These are phyloP conservation scores for Chionis minor DNA, from an alignment of 2,113 vertebrate species.

Conservation along the genomic window DNA sequence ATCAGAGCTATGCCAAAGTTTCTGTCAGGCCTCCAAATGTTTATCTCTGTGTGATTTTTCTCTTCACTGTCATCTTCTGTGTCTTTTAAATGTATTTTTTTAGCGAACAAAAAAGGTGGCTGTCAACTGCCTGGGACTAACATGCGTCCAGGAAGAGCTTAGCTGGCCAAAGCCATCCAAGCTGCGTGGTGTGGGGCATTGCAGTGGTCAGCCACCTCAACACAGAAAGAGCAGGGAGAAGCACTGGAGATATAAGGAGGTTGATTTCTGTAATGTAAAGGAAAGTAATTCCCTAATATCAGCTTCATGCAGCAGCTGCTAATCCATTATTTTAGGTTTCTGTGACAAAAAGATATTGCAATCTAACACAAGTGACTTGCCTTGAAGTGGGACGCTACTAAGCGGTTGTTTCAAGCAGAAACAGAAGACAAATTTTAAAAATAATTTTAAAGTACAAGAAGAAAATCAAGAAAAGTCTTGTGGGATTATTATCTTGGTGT, in stretches of 20 bases:
- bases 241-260: not conserved
- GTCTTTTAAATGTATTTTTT: not conserved
- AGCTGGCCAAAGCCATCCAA: not conserved
- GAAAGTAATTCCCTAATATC: not conserved
- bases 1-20: not conserved
- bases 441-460: not conserved
- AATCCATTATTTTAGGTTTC: not conserved
- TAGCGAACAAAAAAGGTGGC: not conserved
- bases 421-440: not conserved
- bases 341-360: not conserved
- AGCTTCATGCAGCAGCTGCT: not conserved
- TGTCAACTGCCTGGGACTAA: not conserved
- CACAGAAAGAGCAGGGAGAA: not conserved
- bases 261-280: not conserved
- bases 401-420: not conserved
- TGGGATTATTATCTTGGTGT: constrained; percentile 44
- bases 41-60: not conserved
- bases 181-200: not conserved
- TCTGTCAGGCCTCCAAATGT: not conserved
- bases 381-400: not conserved
- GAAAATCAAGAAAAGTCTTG: not conserved
- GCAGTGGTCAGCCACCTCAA: not conserved
- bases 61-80: not conserved
- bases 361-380: not conserved
- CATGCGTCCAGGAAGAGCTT: not conserved